These are phyloP conservation scores for Daphoenositta chrysoptera DNA, from an alignment of 2,113 vertebrate genomes.

Conservation along the genomic window DNA sequence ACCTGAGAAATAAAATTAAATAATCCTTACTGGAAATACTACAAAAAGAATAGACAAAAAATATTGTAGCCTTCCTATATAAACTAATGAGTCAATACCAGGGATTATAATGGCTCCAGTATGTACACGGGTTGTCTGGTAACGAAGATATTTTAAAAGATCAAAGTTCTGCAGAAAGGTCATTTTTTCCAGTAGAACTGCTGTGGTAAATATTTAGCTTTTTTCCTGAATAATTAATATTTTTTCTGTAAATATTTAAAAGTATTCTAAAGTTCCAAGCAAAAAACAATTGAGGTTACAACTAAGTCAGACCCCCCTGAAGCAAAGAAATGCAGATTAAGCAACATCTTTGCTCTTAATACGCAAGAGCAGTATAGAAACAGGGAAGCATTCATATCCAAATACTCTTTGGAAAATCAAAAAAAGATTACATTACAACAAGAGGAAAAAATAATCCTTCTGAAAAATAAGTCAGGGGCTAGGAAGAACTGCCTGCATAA, in stretches of 20 bases:
- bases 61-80: not conserved
- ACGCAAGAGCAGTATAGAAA: not conserved
- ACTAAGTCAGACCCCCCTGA: not conserved
- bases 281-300: not conserved
- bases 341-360: not conserved
- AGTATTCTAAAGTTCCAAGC: not conserved
- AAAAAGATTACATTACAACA: not conserved
- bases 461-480: not conserved
- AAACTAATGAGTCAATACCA: not conserved
- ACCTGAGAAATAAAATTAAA: not conserved
- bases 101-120: not conserved
- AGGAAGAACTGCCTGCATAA: not conserved
- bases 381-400: not conserved
- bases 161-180: not conserved
- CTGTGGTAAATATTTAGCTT: conserved; percentile 8
- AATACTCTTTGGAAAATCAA: not conserved
- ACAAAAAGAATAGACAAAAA: not conserved
- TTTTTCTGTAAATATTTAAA: conserved; percentile 10
- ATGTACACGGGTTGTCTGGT: not conserved
- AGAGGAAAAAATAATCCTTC: not conserved
- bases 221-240: not conserved
- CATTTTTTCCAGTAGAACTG: not conserved
- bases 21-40: not conserved
- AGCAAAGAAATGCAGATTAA: not conserved
- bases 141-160: not conserved